Conservation (phyloP, 2,888 invertebrate species). For the Tetragonula carbonaria region DNA sequence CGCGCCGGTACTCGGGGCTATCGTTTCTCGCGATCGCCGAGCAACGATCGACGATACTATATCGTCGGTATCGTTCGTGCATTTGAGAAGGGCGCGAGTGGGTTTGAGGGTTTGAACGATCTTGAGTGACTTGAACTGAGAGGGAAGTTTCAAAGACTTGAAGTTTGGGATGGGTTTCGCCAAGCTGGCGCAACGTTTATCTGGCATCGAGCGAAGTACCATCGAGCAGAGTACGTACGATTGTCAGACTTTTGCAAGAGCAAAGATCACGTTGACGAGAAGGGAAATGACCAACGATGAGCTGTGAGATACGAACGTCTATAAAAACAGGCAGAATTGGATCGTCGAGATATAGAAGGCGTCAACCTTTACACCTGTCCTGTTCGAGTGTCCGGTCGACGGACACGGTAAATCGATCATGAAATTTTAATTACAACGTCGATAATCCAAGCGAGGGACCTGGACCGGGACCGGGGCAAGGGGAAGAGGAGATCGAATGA, state of each 20-base stretch:
- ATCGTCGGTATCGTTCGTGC: neutral
- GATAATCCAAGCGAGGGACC: slow-evolving; percentile 19
- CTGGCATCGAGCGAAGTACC: no score
- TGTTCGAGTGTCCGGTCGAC: neutral
- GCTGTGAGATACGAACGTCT: slow-evolving; percentile 18
- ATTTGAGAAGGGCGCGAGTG: no score
- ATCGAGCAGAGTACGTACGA: no score
- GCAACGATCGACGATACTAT: no score
- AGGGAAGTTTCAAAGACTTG: neutral
- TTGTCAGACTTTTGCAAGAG: neutral
- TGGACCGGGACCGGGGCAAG: neutral
- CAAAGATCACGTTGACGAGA: neutral
- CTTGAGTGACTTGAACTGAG: neutral
- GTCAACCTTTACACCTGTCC: slow-evolving; percentile 50
- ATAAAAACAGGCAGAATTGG: neutral
- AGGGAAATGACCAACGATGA: slow-evolving; percentile 41
- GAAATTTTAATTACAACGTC: slow-evolving; percentile 52
- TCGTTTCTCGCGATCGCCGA: slow-evolving; percentile 3
- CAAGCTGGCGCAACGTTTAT: no score
- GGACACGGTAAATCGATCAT: slow-evolving; percentile 52
- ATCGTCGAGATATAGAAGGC: slow-evolving; percentile 25
- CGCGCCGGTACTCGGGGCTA: slow-evolving; percentile 23
- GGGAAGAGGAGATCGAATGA: slow-evolving; percentile 27
- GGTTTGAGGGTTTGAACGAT: neutral
- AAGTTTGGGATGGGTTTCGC: neutral